These are phyloP conservation scores for Apomyelois bistriatella DNA, from an alignment of 2,888 invertebrate genomes.

Conservation along the genomic window DNA sequence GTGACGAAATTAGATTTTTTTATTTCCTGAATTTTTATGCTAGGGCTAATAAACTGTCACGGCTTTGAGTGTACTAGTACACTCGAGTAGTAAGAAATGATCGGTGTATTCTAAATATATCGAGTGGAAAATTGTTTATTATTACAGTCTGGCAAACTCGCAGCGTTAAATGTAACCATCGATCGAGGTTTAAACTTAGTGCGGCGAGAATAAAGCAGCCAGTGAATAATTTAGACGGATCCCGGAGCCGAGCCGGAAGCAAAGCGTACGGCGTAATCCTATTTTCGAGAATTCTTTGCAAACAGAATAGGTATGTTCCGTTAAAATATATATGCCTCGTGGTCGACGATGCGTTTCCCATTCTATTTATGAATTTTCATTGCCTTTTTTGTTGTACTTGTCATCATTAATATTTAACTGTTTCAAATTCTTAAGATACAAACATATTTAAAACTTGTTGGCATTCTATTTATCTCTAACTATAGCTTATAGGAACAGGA, in stretches of 20 bases:
- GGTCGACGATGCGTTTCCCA: background rate
- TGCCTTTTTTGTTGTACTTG: no score
- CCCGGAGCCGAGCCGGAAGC: constrained; percentile 51
- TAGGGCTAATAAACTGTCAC: no score
- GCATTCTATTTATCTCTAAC: no score
- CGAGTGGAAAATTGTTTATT: constrained; percentile 5
- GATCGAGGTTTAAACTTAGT: constrained; percentile 66
- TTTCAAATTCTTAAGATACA: no score
- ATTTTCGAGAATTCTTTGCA: constrained; percentile 49
- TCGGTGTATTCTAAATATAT: background rate
- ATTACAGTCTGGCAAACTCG: constrained; percentile 20
- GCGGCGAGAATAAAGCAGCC: constrained; percentile 49
- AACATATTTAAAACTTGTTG: no score
- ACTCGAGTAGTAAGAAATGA: no score
- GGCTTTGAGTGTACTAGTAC: no score
- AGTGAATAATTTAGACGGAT: constrained; percentile 64
- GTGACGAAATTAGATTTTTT: no score
- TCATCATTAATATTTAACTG: no score
- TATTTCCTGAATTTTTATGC: no score
- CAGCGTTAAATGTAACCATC: constrained; percentile 20
- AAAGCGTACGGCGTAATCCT: constrained; percentile 44
- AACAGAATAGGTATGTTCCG: constrained; percentile 28
- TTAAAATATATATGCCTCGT: constrained; percentile 28
- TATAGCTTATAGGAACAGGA: no score
- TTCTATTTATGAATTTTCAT: no score